A percentile compares a stretch with the other conserved stretches of the same genome.
Conservation (phyloP, 1,140 invertebrate species). For the Rhagoletis zephyria region DNA sequence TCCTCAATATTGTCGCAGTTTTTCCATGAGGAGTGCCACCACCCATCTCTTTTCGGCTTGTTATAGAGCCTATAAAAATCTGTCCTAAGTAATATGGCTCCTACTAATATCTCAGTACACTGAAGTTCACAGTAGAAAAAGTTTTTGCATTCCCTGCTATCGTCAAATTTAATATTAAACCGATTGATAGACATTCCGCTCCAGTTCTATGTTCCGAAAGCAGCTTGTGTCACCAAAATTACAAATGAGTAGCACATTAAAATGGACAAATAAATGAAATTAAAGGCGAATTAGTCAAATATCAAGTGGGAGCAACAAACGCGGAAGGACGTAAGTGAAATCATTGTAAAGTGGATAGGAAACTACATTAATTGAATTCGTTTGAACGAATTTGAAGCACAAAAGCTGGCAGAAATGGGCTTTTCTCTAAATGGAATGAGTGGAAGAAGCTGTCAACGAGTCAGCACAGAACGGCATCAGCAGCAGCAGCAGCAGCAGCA, state of each 20-base stretch:
- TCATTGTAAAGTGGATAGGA: conserved; percentile 20
- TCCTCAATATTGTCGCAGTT: too few relatives aligned
- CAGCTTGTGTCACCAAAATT: neutral
- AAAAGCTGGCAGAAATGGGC: neutral
- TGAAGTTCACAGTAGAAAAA: too few relatives aligned
- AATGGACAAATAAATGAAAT: neutral
- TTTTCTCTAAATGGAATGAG: neutral
- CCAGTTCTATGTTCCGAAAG: neutral
- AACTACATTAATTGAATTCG: conserved; percentile 48
- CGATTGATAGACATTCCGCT: neutral
- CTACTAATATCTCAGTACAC: too few relatives aligned
- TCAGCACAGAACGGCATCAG: neutral
- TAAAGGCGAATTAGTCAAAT: conserved; percentile 40
- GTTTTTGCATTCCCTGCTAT: too few relatives aligned
- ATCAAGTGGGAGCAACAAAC: conserved; percentile 29
- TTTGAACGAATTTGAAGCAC: conserved; percentile 42
- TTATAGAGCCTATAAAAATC: too few relatives aligned
- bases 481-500: too few relatives aligned
- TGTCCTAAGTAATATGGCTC: too few relatives aligned
- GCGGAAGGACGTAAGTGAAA: conserved; percentile 15
- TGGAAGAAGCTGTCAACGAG: conserved; percentile 3
- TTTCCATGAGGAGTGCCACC: too few relatives aligned
- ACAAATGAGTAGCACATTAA: neutral
- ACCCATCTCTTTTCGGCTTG: too few relatives aligned
- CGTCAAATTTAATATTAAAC: neutral